Conservation (phyloP, 2,797 vertebrate genomes). For the Dromococcyx pavoninus region DNA sequence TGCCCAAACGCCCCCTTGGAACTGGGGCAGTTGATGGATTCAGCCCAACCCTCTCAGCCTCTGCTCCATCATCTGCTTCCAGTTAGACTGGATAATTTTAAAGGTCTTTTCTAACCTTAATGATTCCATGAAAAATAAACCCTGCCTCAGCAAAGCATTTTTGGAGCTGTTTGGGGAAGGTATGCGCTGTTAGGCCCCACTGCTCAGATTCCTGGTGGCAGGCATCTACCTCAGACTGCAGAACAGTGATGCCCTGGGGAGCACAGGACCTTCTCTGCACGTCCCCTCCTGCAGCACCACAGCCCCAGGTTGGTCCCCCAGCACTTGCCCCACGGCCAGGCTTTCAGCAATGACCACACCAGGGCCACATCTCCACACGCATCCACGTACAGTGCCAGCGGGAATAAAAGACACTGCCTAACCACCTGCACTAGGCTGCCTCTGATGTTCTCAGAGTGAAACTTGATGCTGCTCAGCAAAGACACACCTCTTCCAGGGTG, state of each 20-base stretch:
- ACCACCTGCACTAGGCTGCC: slow-evolving; percentile 54
- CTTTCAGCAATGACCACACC: background rate
- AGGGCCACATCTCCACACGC: rapidly evolving
- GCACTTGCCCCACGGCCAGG: rapidly evolving
- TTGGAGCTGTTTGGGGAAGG: background rate
- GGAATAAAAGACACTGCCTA: background rate
- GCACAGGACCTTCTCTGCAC: rapidly evolving
- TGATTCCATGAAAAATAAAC: background rate
- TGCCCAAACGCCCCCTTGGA: background rate
- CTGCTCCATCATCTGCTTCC: background rate
- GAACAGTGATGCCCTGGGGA: background rate
- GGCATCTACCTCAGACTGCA: background rate
- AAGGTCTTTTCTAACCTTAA: too few species aligned
- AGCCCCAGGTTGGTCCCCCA: rapidly evolving
- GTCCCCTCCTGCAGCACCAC: background rate
- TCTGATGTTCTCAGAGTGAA: slow-evolving; percentile 59
- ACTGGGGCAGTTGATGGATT: background rate
- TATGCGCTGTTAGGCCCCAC: rapidly evolving
- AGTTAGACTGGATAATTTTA: too few species aligned
- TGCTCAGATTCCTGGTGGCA: background rate
- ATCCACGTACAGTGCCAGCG: rapidly evolving
- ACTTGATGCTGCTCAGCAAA: slow-evolving; percentile 65
- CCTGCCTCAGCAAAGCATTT: background rate
- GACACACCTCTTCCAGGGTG: slow-evolving; percentile 74
- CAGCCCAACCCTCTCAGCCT: background rate